Base-by-base conservation (phyloP, 2,113 vertebrate species). In the Cricetomys ansorgei region DNA sequence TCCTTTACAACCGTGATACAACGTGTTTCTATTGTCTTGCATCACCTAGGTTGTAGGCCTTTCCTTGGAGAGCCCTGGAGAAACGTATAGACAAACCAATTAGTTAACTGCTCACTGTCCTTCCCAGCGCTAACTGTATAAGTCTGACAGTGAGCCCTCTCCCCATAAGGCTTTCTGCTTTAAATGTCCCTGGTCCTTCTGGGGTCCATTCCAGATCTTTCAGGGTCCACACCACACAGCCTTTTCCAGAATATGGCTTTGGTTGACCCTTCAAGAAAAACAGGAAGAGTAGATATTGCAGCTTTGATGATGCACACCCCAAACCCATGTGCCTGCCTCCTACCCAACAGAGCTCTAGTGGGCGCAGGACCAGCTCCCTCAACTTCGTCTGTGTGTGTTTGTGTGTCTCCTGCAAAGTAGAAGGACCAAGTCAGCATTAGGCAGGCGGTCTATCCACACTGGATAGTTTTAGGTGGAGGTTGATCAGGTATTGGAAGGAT, bases 241-340 rank as follows among this genome's bases (percentile, higher is more conserved):
- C 53, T 50, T 57, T 76, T 9, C 50, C 59, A 81, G 40, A 25
- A 2, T 21, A 0, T 0, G 6, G 64, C 37, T 64, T 8, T 64
- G 55, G 31, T 40, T 5, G 21, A 25, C 23, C 31, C 16, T 73
- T 37, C 57, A 50, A 4, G 3, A 31, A 81, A 72, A 67, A 21
- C 29, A 0, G 2, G 40, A 0, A 2, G 40, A 31, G 37, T 8
- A 57, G 34, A n/a, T 50, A 50, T 11, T 10, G 5, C 0, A 19
- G 50, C 48, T 6, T 11, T 7, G n/a, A 13, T 62, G 65, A 17
- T 64, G 15, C 27, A 59, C 23, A 7, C 59, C 37, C 2, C 5
- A 0, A 13, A 59, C 12, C 4, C 25, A 27, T 5, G 23, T 3
- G 4, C 6, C 3, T 53, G 43, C 15, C 43, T 87, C 88, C 83